Base-by-base conservation (phyloP, 2,888 invertebrate species). In the Xiphydria camelus region DNA sequence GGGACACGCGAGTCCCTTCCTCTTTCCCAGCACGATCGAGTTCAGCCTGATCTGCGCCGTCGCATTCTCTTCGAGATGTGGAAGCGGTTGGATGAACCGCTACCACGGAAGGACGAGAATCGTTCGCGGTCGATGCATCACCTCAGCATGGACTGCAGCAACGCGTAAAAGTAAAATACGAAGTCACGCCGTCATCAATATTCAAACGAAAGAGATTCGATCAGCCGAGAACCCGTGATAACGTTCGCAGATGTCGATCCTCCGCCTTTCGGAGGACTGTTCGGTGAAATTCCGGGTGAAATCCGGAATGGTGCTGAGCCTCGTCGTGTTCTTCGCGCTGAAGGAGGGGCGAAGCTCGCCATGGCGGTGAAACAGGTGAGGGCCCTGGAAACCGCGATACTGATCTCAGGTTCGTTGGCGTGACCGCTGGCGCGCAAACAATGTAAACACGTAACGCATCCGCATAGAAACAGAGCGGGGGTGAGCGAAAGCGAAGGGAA, bases 11-110 rank as follows among this genome's bases (percentile, higher is more conserved):
- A 85, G 87, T 50, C 91, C 91, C 0, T 93, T 93, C 70, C 81
- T 94, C 45, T 94, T 91, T 68, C 94, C 94, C 0, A 93, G 93
- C 68, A 88, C 88, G 35, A 91, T 94, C 61, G 94, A 94, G 76
- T 94, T 94, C 77, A 91, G 91, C 26, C 81, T 94, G 38, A 91
- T 94, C 52, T 92, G 91, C 66, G 92, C 94, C 17, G 94, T 92
- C 20, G n/a, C n/a, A 87, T 93, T 54, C 77, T 91, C 43, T 93
- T 88, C 69, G 89, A 93, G 74, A 91, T 94, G 86, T 94, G 94
- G 91, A 91, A 91, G 77, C 89, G 91, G 73, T 86, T 89, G 40
- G 82, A 82, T 70, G 80, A 81, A 42, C 79, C 79, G 14, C 76
- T 80, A 49, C 77, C 80, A 45, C 76, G 79, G 55, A 78, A 66